phyloP scores from a whole-genome alignment of 1,140 invertebrate genomes.

The Contarinia nasturtii region DNA sequence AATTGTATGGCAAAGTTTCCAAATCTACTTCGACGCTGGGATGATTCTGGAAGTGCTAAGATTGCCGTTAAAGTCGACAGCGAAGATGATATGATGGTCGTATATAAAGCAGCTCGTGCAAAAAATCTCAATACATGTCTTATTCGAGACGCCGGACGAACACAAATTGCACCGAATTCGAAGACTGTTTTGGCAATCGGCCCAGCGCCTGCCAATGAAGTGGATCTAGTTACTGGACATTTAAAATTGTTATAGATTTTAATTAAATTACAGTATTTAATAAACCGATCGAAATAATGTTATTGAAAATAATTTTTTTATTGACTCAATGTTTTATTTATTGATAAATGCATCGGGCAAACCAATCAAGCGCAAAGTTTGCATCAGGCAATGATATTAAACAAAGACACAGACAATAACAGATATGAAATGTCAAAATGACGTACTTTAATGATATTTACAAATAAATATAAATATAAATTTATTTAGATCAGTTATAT shows the following conservation, averaged over 20 bases:
- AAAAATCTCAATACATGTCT: constrained; percentile 48
- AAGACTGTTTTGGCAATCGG: constrained; percentile 79
- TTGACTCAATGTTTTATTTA: no score
- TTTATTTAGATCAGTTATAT: no score
- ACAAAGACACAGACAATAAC: no score
- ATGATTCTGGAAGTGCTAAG: constrained; percentile 60
- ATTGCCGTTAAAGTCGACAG: constrained; percentile 58
- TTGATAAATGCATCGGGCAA: no score
- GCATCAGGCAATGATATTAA: no score
- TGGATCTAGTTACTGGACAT: constrained; percentile 73
- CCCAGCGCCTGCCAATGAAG: constrained; percentile 50
- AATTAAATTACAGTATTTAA: no score
- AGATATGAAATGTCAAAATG: no score
- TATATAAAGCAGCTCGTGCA: constrained; percentile 44
- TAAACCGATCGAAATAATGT: no score
- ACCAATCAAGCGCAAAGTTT: no score
- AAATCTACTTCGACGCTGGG: constrained; percentile 50
- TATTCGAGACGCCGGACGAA: constrained; percentile 75
- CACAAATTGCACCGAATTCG: constrained; percentile 70
- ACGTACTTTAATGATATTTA: no score
- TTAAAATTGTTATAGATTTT: constrained; percentile 55
- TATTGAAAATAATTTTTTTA: no score
- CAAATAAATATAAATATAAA: no score
- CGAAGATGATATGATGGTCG: constrained; percentile 28
- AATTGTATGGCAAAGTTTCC: constrained; percentile 39